These are phyloP conservation scores for Zapornia atra DNA, from an alignment of 2,113 vertebrate species.

Conservation along the genomic window DNA sequence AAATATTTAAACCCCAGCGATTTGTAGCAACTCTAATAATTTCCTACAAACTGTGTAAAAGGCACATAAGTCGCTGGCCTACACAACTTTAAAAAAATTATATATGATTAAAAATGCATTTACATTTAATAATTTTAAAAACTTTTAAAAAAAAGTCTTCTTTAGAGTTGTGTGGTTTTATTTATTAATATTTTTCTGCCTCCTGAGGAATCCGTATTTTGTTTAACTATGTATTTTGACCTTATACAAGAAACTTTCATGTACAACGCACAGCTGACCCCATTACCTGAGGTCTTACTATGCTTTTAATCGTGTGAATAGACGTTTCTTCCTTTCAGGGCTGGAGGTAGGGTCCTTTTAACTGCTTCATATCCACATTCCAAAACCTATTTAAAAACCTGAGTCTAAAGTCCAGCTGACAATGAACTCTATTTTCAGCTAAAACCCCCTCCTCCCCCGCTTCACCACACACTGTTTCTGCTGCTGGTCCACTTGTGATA, in stretches of 20 bases:
- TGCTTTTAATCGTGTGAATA: background rate
- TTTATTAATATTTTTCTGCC: background rate
- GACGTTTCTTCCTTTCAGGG: background rate
- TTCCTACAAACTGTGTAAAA: background rate
- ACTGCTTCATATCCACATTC: slow-evolving; percentile 56
- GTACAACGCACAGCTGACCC: background rate
- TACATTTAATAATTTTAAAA: background rate
- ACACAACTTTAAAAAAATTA: background rate
- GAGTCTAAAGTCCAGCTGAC: slow-evolving; percentile 45
- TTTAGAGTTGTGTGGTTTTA: background rate
- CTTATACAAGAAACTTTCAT: background rate
- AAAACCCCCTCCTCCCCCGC: slow-evolving; percentile 25
- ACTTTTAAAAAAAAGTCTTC: rapidly evolving
- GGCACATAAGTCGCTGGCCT: background rate
- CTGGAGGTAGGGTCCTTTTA: slow-evolving; percentile 34
- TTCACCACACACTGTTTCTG: slow-evolving; percentile 25
- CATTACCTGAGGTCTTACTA: background rate
- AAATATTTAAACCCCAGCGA: background rate
- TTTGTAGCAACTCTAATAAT: background rate
- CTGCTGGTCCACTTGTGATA: slow-evolving; percentile 66
- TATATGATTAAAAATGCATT: background rate
- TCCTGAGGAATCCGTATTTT: background rate
- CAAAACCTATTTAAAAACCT: slow-evolving; percentile 63
- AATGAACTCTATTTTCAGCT: slow-evolving; percentile 66
- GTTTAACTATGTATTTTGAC: background rate